Evolutionary conservation across 2,113 vertebrate species (phyloP).

Genomic region (Eulemur macaco): DNA sequence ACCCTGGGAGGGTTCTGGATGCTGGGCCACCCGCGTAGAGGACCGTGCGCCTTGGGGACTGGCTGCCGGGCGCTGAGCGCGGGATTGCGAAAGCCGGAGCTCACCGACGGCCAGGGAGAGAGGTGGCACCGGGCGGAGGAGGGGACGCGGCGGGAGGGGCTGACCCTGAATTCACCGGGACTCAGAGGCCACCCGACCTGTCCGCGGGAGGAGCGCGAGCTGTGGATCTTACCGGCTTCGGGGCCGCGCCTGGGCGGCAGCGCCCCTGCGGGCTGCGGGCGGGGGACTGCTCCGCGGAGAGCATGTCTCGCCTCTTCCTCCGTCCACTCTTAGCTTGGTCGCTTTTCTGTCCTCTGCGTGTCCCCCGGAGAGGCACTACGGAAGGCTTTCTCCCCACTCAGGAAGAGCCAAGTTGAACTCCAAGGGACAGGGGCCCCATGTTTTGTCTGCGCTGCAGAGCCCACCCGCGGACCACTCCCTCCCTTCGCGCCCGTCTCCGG

Average conservation of each 20-base stretch:
- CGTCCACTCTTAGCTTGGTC: not conserved
- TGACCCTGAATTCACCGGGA: not conserved
- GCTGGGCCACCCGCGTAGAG: not conserved
- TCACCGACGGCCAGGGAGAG: not conserved
- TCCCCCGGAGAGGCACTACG: not conserved
- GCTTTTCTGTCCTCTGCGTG: not conserved
- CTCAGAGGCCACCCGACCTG: not conserved
- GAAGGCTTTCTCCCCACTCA: conserved; percentile 38
- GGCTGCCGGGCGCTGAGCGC: not conserved
- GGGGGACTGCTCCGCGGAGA: conserved; percentile 79
- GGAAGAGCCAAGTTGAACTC: conserved; percentile 31
- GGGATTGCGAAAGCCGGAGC: not conserved
- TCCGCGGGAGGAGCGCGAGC: not conserved
- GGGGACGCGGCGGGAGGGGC: not conserved
- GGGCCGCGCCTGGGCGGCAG: conserved; percentile 71
- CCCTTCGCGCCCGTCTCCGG: not conserved
- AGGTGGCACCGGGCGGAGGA: not conserved
- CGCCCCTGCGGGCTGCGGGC: conserved; percentile 77
- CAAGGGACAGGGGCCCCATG: conserved; percentile 23
- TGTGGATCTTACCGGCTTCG: conserved; percentile 81
- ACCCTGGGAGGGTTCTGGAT: not conserved
- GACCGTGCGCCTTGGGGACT: not conserved
- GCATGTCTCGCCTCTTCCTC: conserved; percentile 71
- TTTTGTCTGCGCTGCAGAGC: conserved; percentile 58
- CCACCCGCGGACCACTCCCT: conserved; percentile 75